Percentiles rank a stretch among this genome's conserved stretches.
Evolutionary conservation across 1,140 invertebrate species (phyloP).

Genomic region (Galleria mellonella): DNA sequence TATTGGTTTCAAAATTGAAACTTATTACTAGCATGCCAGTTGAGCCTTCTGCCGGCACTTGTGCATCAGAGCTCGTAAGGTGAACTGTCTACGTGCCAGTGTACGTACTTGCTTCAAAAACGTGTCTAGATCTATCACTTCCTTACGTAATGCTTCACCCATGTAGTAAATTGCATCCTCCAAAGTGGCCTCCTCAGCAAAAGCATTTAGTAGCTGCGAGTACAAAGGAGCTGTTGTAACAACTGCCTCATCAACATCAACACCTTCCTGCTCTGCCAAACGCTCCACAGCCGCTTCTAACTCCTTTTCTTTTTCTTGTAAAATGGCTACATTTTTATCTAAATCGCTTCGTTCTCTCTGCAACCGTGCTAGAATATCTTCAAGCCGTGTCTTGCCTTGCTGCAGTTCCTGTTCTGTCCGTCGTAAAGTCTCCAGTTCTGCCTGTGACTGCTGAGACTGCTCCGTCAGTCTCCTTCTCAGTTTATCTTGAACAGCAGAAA

Average conservation of each 20-base stretch:
- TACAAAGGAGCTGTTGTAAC: slow-evolving; percentile 97
- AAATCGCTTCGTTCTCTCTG: slow-evolving; percentile 90
- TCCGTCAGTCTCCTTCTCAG: slow-evolving; percentile 90
- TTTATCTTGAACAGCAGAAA: slow-evolving; percentile 97
- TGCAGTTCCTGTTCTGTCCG: slow-evolving; percentile 92
- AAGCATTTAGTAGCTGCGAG: slow-evolving; percentile 96
- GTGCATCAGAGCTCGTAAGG: slow-evolving; percentile 94
- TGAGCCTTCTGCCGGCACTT: slow-evolving; percentile 98
- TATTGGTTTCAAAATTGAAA: no score
- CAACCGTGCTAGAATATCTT: slow-evolving; percentile 86
- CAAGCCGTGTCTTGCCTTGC: slow-evolving; percentile 89
- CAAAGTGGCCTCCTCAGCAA: slow-evolving; percentile 97
- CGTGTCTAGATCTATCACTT: slow-evolving; percentile 95
- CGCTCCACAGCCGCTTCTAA: slow-evolving; percentile 87
- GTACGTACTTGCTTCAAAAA: slow-evolving; percentile 98
- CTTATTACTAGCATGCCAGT: slow-evolving; percentile 76
- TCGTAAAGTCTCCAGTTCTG: slow-evolving; percentile 92
- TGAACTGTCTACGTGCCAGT: slow-evolving; percentile 96
- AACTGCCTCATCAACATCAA: slow-evolving; percentile 97
- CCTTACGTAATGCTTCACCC: slow-evolving; percentile 94
- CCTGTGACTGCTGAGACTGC: slow-evolving; percentile 90
- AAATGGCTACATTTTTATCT: slow-evolving; percentile 87
- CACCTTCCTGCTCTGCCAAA: slow-evolving; percentile 84
- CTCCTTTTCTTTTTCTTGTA: slow-evolving; percentile 91
- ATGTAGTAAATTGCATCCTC: slow-evolving; percentile 99